Evolutionary conservation across 1,140 invertebrate genomes (phyloP).

Genomic region (Nautilus pompilius): DNA sequence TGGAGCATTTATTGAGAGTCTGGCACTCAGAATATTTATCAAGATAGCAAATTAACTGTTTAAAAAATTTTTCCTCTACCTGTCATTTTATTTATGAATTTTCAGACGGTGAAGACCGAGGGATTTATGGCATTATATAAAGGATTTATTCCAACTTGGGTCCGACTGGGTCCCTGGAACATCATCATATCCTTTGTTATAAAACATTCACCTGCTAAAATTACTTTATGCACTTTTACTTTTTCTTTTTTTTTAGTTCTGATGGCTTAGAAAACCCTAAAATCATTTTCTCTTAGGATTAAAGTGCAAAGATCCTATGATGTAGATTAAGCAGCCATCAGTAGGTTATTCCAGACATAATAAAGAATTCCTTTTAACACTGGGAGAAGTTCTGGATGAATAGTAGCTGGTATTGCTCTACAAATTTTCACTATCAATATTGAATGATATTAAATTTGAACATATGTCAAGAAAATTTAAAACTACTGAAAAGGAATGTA

Average conservation of each 20-base stretch:
- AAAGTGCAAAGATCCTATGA: background rate
- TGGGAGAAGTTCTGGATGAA: too few species aligned
- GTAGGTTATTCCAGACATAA: background rate
- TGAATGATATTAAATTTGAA: too few species aligned
- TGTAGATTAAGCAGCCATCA: background rate
- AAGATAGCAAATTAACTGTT: too few species aligned
- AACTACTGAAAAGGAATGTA: too few species aligned
- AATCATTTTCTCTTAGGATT: background rate
- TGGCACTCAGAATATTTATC: too few species aligned
- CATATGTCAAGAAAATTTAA: too few species aligned
- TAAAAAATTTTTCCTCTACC: too few species aligned
- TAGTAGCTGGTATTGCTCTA: too few species aligned
- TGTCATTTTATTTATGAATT: too few species aligned
- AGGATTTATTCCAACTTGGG: slow-evolving; percentile 54
- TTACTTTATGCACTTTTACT: background rate
- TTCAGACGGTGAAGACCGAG: slow-evolving; percentile 58
- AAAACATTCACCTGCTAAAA: background rate
- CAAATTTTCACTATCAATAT: too few species aligned
- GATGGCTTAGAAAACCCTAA: background rate
- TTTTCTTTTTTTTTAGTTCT: background rate
- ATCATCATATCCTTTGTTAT: slow-evolving; percentile 66
- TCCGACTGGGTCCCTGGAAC: slow-evolving; percentile 80
- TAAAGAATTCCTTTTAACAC: background rate
- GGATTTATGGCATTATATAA: slow-evolving; percentile 51
- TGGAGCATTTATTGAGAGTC: too few species aligned